Evolutionary conservation across 2,888 invertebrate species (phyloP), one percentile per base, ranked within the genome.

Genomic region (Yponomeuta plumbellus): DNA sequence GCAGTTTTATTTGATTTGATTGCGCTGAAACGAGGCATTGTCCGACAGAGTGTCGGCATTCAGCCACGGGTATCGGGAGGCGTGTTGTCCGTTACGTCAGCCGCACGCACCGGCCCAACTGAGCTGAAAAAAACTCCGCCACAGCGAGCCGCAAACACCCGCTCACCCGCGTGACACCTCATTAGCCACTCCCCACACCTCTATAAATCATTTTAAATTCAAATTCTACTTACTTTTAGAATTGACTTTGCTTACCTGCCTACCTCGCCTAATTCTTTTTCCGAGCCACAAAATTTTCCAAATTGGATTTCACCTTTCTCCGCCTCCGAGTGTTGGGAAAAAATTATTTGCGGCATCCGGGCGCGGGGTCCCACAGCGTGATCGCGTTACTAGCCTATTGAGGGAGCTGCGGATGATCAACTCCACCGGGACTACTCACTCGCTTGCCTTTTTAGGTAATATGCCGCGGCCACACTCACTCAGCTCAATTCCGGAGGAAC

Each of bases 171-270:
- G 86, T 88, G 88, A 86, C 84, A 88, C 84, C 90, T 91, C 89
- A 90, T 91, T 90, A 91, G 88, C 87, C 87, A 84, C 90, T 87
- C 88, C 88, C 86, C 80, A 80, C 79, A 79, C 85, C 79, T 86
- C 85, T 85, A 90, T 90, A 90, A 90, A 91, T 90, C 89, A 91
- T 90, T 90, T 89, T 85, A 90, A 90, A 90, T 90, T 91, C 87
- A 88, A 90, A 90, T 90, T 88, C 80, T 87, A 88, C 88, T 87
- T 88, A 87, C 86, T 85, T 86, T 86, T 78, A 84, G 84, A 87
- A 89, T 90, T 86, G 85, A 87, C 87, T 90, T 88, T 86, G 84
- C 85, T 83, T 84, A 84, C 86, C 39, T 65, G 3, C 57, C 61
- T 66, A 59, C 56, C 56, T 57, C 56, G 56, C 63, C 82, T 88